A percentile compares a stretch with the other conserved stretches of the same genome.
These are phyloP conservation scores for Cuniculus paca DNA, from an alignment of 2,797 vertebrate species.

Conservation along the genomic window DNA sequence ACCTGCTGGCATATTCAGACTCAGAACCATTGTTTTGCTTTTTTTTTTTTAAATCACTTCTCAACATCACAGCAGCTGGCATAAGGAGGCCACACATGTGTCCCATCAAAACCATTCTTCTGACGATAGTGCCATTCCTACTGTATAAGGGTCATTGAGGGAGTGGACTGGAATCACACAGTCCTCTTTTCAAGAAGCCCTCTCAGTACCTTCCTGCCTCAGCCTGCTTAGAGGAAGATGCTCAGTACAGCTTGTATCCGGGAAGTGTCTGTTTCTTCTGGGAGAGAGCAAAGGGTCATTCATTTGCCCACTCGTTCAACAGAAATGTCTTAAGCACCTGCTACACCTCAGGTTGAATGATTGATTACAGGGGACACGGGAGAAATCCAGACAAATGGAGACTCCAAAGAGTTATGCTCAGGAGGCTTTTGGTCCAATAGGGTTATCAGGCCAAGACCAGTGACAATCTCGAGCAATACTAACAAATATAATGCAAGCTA, in stretches of 20 bases:
- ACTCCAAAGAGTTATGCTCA: neutral
- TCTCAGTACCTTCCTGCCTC: neutral
- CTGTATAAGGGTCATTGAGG: neutral
- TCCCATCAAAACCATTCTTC: neutral
- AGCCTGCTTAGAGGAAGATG: slow-evolving; percentile 5
- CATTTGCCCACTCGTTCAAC: neutral
- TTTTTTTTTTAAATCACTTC: neutral
- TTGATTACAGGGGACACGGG: neutral
- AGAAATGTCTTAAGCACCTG: neutral
- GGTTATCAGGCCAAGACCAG: neutral
- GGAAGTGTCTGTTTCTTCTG: slow-evolving; percentile 6
- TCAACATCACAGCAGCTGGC: neutral
- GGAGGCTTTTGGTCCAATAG: neutral
- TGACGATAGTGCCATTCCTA: neutral
- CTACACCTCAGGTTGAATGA: neutral
- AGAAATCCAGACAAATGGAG: neutral
- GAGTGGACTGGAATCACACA: neutral
- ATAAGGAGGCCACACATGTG: neutral
- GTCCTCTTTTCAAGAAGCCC: neutral
- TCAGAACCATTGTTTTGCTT: neutral
- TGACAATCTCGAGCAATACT: neutral
- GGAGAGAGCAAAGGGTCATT: slow-evolving; percentile 7
- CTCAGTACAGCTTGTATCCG: neutral
- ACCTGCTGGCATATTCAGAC: neutral
- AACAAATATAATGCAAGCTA: slow-evolving; percentile 23